phyloP scores from a whole-genome alignment of 2,797 vertebrate genomes.

The Lutjanus campechanus region DNA sequence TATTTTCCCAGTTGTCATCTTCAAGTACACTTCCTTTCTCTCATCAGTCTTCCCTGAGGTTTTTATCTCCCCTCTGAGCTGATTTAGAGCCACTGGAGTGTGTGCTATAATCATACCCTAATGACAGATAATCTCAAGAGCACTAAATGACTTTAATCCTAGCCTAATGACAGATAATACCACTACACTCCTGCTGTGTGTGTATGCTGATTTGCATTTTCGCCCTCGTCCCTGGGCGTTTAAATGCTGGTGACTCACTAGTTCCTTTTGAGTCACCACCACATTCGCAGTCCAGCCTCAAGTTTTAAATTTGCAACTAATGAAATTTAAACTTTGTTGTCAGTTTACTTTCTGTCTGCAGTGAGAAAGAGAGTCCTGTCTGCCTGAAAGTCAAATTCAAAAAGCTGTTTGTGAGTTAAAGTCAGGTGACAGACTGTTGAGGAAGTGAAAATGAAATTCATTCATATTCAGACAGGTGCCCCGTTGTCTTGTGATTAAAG shows the following conservation, averaged over 20 bases:
- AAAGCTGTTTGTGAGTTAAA: not conserved
- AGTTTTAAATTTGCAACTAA: conserved; percentile 6
- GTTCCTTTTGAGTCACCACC: conserved; percentile 36
- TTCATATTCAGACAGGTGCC: not conserved
- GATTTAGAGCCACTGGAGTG: conserved; percentile 55
- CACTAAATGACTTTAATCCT: conserved; percentile 68
- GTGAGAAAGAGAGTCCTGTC: not conserved
- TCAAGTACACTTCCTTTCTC: not conserved
- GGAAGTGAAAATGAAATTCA: not conserved
- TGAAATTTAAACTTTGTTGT: conserved; percentile 33
- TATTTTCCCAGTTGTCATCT: conserved; percentile 23
- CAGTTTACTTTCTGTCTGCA: not conserved
- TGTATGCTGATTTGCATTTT: conserved; percentile 8
- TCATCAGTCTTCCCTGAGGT: conserved; percentile 28
- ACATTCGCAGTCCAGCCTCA: not conserved
- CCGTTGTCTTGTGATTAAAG: not conserved
- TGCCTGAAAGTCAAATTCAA: conserved; percentile 13
- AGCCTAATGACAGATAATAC: conserved; percentile 67
- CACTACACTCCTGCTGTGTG: conserved; percentile 18
- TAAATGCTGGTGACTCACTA: conserved; percentile 37
- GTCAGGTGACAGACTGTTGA: not conserved
- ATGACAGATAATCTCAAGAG: conserved; percentile 68
- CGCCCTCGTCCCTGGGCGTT: conserved; percentile 7
- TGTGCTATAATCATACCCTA: conserved; percentile 63
- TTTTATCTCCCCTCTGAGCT: conserved; percentile 54